Evolutionary conservation across 2,888 invertebrate genomes (phyloP).

Genomic region (Lasioglossum zephyrum): DNA sequence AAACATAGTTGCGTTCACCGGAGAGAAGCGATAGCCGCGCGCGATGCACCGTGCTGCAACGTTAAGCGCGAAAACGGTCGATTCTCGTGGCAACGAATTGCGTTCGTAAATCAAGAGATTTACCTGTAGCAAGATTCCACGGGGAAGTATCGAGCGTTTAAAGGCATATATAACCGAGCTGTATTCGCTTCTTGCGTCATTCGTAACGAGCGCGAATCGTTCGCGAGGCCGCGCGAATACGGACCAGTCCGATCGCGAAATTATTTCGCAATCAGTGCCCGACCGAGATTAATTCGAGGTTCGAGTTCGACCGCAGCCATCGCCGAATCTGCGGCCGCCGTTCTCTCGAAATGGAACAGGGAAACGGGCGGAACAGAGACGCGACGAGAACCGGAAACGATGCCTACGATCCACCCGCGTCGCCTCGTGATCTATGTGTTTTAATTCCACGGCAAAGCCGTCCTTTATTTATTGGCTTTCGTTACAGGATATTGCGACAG

Average conservation of each 20-base stretch:
- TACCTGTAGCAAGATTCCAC: constrained; percentile 26
- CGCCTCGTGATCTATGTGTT: constrained; percentile 79
- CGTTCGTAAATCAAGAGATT: constrained; percentile 54
- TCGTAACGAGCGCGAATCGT: constrained; percentile 39
- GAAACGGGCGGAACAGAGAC: constrained; percentile 17
- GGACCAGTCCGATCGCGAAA: constrained; percentile 53
- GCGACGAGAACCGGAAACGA: constrained; percentile 68
- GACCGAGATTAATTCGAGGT: constrained; percentile 63
- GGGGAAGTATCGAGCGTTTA: constrained; percentile 31
- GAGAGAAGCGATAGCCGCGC: constrained; percentile 7
- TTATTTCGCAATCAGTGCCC: constrained; percentile 67
- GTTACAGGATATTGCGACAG: constrained; percentile 80
- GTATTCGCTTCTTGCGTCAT: constrained; percentile 38
- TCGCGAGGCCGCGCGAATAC: background rate
- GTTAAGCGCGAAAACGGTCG: constrained; percentile 43
- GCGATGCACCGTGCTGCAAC: background rate
- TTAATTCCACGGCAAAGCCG: constrained; percentile 78
- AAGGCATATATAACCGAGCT: constrained; percentile 8
- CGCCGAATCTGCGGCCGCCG: background rate
- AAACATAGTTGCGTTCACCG: constrained; percentile 7
- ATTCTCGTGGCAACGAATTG: constrained; percentile 32
- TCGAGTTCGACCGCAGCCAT: constrained; percentile 34
- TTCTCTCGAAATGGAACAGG: constrained; percentile 32
- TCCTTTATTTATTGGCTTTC: constrained; percentile 81
- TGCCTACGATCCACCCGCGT: constrained; percentile 59